Conservation (phyloP, 2,113 vertebrate genomes). For the Plecturocebus donacophilus region DNA sequence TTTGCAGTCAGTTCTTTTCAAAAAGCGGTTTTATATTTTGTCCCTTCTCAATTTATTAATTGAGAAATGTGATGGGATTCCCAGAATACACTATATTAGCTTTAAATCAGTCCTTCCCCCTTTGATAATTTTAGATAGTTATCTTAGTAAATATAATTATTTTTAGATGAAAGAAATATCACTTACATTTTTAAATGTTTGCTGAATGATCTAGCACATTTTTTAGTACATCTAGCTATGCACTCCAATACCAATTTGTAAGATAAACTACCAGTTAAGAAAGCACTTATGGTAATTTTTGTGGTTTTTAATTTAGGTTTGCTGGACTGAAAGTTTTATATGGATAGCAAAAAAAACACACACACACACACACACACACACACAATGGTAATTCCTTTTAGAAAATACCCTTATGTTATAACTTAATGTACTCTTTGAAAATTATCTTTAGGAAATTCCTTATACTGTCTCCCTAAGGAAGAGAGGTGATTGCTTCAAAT, state of each 20-base stretch:
- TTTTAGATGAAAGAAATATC: conserved; percentile 43
- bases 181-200: not conserved
- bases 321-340: not conserved
- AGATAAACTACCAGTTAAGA: not conserved
- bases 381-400: conserved; percentile 40
- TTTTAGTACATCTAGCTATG: not conserved
- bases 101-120: not conserved
- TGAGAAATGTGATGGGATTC: not conserved
- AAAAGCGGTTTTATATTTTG: not conserved
- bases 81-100: not conserved
- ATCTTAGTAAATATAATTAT: not conserved
- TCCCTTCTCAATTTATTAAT: not conserved
- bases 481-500: not conserved
- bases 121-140: not conserved
- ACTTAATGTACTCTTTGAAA: not conserved
- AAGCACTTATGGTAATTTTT: conserved; percentile 21
- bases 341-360: too few species aligned
- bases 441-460: not conserved
- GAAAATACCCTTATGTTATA: not conserved
- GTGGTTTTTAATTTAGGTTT: conserved; percentile 48
- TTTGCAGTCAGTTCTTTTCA: not conserved
- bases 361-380: too few species aligned
- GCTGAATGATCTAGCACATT: not conserved
- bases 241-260: not conserved
- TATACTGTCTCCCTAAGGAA: not conserved